Evolutionary conservation across 2,888 invertebrate genomes (phyloP).

Genomic region (Leptura quadrifasciata): DNA sequence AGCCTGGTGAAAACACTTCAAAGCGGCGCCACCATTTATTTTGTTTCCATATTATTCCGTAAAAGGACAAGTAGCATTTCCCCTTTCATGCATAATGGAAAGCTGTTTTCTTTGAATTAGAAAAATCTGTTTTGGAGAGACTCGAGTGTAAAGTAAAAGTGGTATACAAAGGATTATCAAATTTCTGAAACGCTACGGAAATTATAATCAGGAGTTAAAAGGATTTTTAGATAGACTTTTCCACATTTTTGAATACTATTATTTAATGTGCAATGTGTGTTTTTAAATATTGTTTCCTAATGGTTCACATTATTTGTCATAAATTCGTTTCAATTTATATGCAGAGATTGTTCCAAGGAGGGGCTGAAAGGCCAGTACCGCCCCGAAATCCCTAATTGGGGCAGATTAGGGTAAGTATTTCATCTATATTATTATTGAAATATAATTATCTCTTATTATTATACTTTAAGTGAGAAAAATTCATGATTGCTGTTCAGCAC

Average conservation of each 20-base stretch:
- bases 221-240: neutral
- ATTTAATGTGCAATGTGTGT: neutral
- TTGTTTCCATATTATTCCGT: conserved; percentile 10
- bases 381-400: too few relatives aligned
- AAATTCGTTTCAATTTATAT: too few relatives aligned
- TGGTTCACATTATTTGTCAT: too few relatives aligned
- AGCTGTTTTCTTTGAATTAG: conserved; percentile 53
- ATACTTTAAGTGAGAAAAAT: too few relatives aligned
- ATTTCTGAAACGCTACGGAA: neutral
- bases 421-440: too few relatives aligned
- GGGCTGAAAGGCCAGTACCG: too few relatives aligned
- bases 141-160: conserved; percentile 2
- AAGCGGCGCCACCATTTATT: conserved; percentile 9
- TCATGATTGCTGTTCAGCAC: too few relatives aligned
- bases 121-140: conserved; percentile 34
- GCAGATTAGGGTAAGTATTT: too few relatives aligned
- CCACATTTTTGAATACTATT: neutral
- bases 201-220: neutral
- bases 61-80: conserved; percentile 15
- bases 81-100: conserved; percentile 16
- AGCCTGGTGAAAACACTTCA: conserved; percentile 17
- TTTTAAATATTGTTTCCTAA: too few relatives aligned
- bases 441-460: too few relatives aligned
- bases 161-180: conserved; percentile 9
- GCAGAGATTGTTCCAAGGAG: too few relatives aligned